Base-by-base conservation (phyloP, 2,797 vertebrate genomes). In the Hyperoplus immaculatus region DNA sequence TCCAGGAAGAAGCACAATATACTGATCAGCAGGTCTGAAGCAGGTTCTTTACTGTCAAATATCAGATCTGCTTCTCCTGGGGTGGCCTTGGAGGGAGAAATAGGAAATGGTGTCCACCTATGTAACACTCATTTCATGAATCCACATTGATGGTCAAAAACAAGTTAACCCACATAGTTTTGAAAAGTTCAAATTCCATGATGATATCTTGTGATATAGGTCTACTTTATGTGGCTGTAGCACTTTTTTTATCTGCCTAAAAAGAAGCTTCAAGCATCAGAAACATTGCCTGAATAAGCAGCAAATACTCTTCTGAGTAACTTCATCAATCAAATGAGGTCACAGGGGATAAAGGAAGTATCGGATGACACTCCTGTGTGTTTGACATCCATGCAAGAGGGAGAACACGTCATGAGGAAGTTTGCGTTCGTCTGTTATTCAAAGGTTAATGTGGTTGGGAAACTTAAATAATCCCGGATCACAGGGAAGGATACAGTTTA, bases 1-100 rank as follows among this genome's bases (percentile, higher is more conserved):
- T 91, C 82, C 84, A 82, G 84, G 83, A 91, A 90, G 53, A 80
- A 55, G 51, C 18, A 72, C 61, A 75, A 77, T 87, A 50, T 69
- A 71, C 66, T 58, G 50, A 39, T 38, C 51, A 41, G 1, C 13
- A 8, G 38, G 64, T 54, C 5, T 0, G n/a, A 18, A 62, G 76
- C 89, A 90, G 88, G 88, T 91, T 80, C 58, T 80, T 60, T 18
- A 21, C 68, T 43, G 41, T 73, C 59, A 55, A 36, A 78, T 80
- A 55, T 78, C 76, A 78, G 53, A 73, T 78, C 77, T 74, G 47
- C 69, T 64, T 76, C 49, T 83, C 84, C 81, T 64, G 70, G 45
- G 75, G 41, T 53, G 45, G 51, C 39, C 21, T 18, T n/a, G 3
- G 12, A 49, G 13, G 67, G 16, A 51, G 51, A 71, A 46, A 38